Base-by-base conservation (phyloP, 2,888 invertebrate genomes). In the Tenthredo amoena region DNA sequence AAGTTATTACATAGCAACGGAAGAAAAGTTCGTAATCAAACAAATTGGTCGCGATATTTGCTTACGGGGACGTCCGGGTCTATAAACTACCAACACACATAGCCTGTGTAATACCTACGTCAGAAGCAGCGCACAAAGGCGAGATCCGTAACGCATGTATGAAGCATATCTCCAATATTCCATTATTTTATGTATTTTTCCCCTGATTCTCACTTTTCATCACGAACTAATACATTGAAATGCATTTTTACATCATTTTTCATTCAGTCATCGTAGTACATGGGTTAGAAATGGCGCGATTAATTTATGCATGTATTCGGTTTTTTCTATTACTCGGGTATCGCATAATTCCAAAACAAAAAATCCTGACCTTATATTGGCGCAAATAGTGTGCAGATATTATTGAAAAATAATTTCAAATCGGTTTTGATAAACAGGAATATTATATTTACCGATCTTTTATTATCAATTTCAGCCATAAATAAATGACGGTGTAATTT, bases 41-140 rank as follows among this genome's bases (percentile, higher is more conserved):
- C 62, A 10, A 62, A 21, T 26, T 62, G 3, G 12, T 26, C 12
- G 3, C 26, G 62, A 3, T 62, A 62, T 26, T 62, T 62, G 55
- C n/a, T n/a, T n/a, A 5, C 12, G 26, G 12, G 21, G 21, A 62
- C 26, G 9, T 62, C 26, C 55, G 55, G 55, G n/a, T n/a, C 55
- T 55, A 55, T 7, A n/a, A 55, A n/a, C 55, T 55, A 18, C n/a
- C 4, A 6, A 62, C 6, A 26, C 10, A 26, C 26, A 26, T 12
- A 12, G 26, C 9, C 26, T 21, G 62, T 62, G 10, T 62, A 26
- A 7, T 62, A 62, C 12, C 26, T 62, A 62, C 62, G 62, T 62
- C 62, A 55, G 55, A 55, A 55, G n/a, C n/a, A 55, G n/a, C 55
- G 55, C 55, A 62, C 62, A 62, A 62, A 62, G 62, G 26, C 62